Evolutionary conservation across 2,113 vertebrate genomes (phyloP), one percentile per base, ranked within the genome.

Genomic region (Pelobates fuscus): DNA sequence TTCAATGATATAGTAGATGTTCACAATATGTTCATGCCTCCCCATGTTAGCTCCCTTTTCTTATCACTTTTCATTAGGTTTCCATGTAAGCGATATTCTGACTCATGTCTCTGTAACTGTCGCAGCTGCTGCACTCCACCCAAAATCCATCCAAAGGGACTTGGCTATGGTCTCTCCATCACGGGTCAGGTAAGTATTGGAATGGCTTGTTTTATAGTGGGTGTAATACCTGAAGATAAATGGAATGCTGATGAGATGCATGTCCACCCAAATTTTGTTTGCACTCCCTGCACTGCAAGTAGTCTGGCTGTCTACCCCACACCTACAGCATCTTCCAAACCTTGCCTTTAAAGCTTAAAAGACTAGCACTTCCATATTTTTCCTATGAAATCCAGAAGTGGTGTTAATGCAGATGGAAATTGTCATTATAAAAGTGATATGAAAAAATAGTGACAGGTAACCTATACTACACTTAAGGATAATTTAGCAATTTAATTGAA

Each of bases 111-210:
- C 72, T 95, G 92, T 90, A 94, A 83, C 89, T 91, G 93, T 85
- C 91, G 89, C 76, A 93, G 94, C 82, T 92, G 91, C 89, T 92
- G 91, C 84, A 91, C 90, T 8, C 88, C 92, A 70, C 92, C 95
- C 17, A 95, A 97, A 90, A 89, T 93, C 84, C 95, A 95, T 63
- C 83, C 93, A 43, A 94, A 94, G 82, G 92, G 95, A 79, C 94
- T 91, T 37, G 94, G 94, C 85, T 98, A 98, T 67, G 94, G 92
- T 66, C 95, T 95, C 10, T 98, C 96, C 82, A 92, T 99, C 87
- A 96, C 95, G 91, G 91, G 96, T 77, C 96, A 99, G 96, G 97
- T 99, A 90, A 70, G 72, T 68, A 21, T 54, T 24, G 27, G 55
- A 68, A 61, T 14, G 67, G 65, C 73, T 61, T 76, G 73, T 21